phyloP scores from a whole-genome alignment of 2,888 invertebrate genomes.

The Drosophila tanythrix region DNA sequence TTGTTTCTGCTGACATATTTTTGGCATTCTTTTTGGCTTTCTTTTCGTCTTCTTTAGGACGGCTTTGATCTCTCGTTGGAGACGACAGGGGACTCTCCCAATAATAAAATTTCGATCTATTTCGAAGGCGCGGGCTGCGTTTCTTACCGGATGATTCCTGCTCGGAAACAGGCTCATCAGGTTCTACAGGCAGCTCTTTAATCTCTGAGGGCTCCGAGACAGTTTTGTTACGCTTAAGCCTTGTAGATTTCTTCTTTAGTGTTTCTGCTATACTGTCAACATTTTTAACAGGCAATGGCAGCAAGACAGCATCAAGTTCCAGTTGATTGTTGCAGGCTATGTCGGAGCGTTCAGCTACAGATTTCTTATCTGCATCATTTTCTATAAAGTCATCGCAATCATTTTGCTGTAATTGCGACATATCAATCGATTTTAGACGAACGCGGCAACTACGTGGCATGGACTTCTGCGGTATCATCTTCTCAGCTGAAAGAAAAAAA shows the following conservation, averaged over 20 bases:
- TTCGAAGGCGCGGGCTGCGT: neutral
- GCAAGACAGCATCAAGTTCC: conserved; percentile 6
- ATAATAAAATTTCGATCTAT: conserved; percentile 10
- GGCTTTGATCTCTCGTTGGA: neutral
- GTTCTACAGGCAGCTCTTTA: neutral
- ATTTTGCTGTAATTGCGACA: neutral
- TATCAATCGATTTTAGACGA: conserved; percentile 13
- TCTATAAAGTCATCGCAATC: neutral
- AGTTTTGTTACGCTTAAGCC: conserved; percentile 9
- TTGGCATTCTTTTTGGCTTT: neutral
- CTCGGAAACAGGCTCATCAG: neutral
- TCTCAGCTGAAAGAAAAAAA: conserved; percentile 10
- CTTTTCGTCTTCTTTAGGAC: conserved; percentile 1
- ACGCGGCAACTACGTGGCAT: conserved; percentile 12
- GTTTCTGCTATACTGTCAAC: neutral
- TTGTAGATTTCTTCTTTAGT: neutral
- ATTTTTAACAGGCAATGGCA: neutral
- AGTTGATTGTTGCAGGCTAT: neutral
- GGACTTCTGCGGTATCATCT: too few relatives aligned
- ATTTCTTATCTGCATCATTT: neutral
- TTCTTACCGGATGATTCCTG: neutral
- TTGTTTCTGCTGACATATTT: neutral
- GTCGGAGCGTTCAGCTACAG: neutral
- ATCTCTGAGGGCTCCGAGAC: neutral
- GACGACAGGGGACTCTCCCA: neutral